These are phyloP conservation scores for Propsilocerus akamusi DNA, from an alignment of 1,140 invertebrate genomes.

Conservation along the genomic window DNA sequence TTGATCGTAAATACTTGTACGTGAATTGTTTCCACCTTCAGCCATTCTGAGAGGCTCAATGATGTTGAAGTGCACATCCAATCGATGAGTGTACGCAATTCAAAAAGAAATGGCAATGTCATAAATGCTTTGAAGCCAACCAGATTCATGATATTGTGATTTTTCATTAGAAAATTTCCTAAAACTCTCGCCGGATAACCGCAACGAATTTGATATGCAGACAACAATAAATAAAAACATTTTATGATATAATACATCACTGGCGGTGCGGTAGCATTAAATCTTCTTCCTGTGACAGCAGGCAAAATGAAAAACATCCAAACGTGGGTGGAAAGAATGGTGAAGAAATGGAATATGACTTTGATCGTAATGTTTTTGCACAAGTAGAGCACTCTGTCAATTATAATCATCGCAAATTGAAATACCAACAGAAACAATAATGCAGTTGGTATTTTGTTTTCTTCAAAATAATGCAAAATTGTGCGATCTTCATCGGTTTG, in stretches of 20 bases:
- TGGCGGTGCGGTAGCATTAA: conserved; percentile 34
- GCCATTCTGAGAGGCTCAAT: conserved; percentile 87
- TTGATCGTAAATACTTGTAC: conserved; percentile 80
- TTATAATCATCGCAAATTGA: conserved; percentile 76
- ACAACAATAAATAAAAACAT: conserved; percentile 83
- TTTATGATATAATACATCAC: conserved; percentile 96
- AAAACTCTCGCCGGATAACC: conserved; percentile 90
- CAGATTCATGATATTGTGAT: conserved; percentile 82
- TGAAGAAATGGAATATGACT: conserved; percentile 71
- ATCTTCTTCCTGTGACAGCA: conserved; percentile 40
- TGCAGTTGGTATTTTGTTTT: conserved; percentile 83
- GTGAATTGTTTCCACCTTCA: conserved; percentile 97
- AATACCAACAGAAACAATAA: conserved; percentile 86
- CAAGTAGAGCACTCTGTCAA: conserved; percentile 82
- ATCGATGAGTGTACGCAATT: conserved; percentile 87
- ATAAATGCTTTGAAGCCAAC: conserved; percentile 40
- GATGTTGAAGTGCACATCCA: conserved; percentile 98
- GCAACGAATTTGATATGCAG: conserved; percentile 88
- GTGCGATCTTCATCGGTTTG: background rate
- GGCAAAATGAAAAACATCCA: conserved; percentile 93
- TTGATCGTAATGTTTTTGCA: conserved; percentile 81
- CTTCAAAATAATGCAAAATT: conserved; percentile 44
- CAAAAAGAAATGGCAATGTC: conserved; percentile 80
- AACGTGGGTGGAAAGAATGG: conserved; percentile 74
- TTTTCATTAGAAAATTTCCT: conserved; percentile 92